phyloP scores from a whole-genome alignment of 1,140 invertebrate genomes.

The Bilobella aurantiaca region DNA sequence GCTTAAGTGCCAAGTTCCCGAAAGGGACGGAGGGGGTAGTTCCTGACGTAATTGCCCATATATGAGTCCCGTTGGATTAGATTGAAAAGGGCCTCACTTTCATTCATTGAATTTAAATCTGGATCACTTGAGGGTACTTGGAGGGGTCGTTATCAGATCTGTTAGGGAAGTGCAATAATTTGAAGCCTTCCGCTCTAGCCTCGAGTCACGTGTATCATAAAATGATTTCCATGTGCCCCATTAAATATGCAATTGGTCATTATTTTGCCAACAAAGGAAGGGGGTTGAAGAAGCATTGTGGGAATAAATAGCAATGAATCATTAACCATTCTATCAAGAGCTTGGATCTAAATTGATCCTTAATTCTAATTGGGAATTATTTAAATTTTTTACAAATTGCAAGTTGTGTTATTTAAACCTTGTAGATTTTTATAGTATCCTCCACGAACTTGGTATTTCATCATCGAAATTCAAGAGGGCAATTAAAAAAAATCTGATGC shows the following conservation, averaged over 20 bases:
- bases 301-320: neutral
- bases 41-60: too few relatives aligned
- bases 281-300: neutral
- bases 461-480: too few relatives aligned
- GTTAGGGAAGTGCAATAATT: neutral
- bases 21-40: too few relatives aligned
- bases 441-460: neutral
- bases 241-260: conserved; percentile 4
- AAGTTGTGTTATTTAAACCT: neutral
- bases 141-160: neutral
- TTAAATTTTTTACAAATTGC: too few relatives aligned
- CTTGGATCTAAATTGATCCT: neutral
- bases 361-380: too few relatives aligned
- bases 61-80: too few relatives aligned
- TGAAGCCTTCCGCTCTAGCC: neutral
- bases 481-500: too few relatives aligned
- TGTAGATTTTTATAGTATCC: neutral
- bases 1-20: too few relatives aligned
- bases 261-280: neutral
- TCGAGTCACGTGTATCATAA: neutral
- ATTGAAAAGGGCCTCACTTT: too few relatives aligned
- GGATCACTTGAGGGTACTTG: neutral
- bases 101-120: too few relatives aligned
- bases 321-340: neutral
- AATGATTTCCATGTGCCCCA: conserved; percentile 5